These are phyloP conservation scores for Neodiprion pinetum DNA, from an alignment of 1,140 invertebrate genomes.

Conservation along the genomic window DNA sequence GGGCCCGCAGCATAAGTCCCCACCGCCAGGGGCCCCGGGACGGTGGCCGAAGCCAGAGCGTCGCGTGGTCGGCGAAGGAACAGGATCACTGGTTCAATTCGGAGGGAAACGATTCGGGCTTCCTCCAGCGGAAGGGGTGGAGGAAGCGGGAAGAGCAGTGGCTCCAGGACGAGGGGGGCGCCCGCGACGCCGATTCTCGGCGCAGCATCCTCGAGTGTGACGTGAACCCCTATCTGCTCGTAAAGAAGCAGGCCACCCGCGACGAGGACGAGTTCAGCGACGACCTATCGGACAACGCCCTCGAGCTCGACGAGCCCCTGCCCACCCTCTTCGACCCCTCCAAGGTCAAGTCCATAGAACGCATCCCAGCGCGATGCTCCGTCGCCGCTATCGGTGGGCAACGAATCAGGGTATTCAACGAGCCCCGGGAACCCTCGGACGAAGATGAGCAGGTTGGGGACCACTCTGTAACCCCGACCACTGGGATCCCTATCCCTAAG, in stretches of 20 bases:
- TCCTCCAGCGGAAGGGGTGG: conserved; percentile 9
- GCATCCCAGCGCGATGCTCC: conserved; percentile 45
- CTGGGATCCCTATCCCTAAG: conserved; percentile 57
- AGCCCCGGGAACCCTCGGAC: conserved; percentile 44
- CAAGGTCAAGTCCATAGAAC: conserved; percentile 58
- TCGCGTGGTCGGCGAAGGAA: conserved; percentile 57
- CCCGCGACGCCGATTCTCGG: conserved; percentile 47
- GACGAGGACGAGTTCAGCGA: conserved; percentile 59
- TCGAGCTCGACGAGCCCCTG: conserved; percentile 50
- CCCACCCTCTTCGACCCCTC: conserved; percentile 47
- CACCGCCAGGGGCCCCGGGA: conserved; percentile 56
- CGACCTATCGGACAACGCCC: conserved; percentile 63
- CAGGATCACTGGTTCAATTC: conserved; percentile 22
- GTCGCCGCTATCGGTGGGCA: conserved; percentile 61
- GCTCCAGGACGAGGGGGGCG: conserved; percentile 31
- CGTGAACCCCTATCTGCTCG: conserved; percentile 84
- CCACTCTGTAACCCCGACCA: conserved; percentile 18
- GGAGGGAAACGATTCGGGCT: background rate
- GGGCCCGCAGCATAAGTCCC: conserved; percentile 69
- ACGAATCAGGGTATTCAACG: conserved; percentile 58
- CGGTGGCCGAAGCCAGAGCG: conserved; percentile 63
- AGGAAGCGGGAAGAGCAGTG: conserved; percentile 25
- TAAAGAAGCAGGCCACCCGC: conserved; percentile 59
- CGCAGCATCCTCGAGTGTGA: conserved; percentile 84
- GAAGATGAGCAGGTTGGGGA: background rate